Percentiles rank a stretch among this genome's conserved stretches.
Evolutionary conservation across 2,888 invertebrate species (phyloP).

Genomic region (Macrosoma leucophasiata): DNA sequence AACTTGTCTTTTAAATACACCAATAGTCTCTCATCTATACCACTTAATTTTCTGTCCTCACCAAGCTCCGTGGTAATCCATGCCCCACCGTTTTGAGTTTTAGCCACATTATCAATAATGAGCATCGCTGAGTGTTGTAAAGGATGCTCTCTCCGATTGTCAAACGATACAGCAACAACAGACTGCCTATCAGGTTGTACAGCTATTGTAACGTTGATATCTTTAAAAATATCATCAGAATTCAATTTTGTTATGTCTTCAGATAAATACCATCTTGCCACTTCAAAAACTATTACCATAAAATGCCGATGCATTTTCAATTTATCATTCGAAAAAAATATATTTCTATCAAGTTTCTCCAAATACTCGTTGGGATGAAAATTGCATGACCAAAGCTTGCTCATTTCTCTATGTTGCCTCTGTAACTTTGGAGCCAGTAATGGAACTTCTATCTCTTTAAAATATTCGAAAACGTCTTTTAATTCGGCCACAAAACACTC

Average conservation of each 20-base stretch:
- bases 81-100: slow-evolving; percentile 86
- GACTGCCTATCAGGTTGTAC: slow-evolving; percentile 82
- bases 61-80: slow-evolving; percentile 55
- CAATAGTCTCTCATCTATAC: slow-evolving; percentile 56
- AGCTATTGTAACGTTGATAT: slow-evolving; percentile 70
- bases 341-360: slow-evolving; percentile 79
- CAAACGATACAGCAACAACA: slow-evolving; percentile 80
- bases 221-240: slow-evolving; percentile 25
- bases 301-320: slow-evolving; percentile 71
- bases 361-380: slow-evolving; percentile 86
- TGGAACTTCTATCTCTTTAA: slow-evolving; percentile 76
- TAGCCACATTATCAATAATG: slow-evolving; percentile 89
- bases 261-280: slow-evolving; percentile 51
- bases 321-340: slow-evolving; percentile 75
- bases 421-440: slow-evolving; percentile 77
- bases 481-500: slow-evolving; percentile 62
- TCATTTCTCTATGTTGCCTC: slow-evolving; percentile 78
- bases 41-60: slow-evolving; percentile 31
- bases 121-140: slow-evolving; percentile 90
- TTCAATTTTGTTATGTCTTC: slow-evolving; percentile 11
- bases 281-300: slow-evolving; percentile 76
- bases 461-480: slow-evolving; percentile 61
- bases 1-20: slow-evolving; percentile 46
- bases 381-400: slow-evolving; percentile 85
- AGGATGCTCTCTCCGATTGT: slow-evolving; percentile 77